phyloP scores from a whole-genome alignment of 2,797 vertebrate genomes.

The Sylvia borin region DNA sequence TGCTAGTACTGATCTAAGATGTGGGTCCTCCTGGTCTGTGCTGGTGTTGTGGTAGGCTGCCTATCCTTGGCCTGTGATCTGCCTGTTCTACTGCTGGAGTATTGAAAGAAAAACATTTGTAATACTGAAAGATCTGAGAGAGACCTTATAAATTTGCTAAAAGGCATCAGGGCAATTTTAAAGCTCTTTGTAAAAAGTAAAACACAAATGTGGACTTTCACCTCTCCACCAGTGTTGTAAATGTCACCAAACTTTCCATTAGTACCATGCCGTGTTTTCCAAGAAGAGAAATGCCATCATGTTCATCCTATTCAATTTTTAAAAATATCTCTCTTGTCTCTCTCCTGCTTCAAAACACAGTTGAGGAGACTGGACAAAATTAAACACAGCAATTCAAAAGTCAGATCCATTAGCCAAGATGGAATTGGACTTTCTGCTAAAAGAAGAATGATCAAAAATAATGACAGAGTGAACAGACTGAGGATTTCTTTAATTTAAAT shows the following conservation, averaged over 20 bases:
- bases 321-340: neutral
- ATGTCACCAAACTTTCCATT: neutral
- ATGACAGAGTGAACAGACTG: neutral
- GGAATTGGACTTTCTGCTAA: neutral
- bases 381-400: constrained; percentile 17
- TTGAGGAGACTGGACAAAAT: neutral
- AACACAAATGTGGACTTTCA: neutral
- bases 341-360: neutral
- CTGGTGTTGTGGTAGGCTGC: neutral
- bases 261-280: neutral
- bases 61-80: neutral
- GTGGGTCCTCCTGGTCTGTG: neutral
- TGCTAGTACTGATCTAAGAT: neutral
- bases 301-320: neutral
- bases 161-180: neutral
- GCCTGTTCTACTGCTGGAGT: neutral
- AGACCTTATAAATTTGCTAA: neutral
- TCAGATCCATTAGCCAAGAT: neutral
- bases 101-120: neutral
- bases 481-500: neutral
- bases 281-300: neutral
- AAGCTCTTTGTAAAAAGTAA: neutral
- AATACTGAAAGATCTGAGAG: neutral
- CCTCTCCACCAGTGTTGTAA: neutral
- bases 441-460: neutral